phyloP scores from a whole-genome alignment of 2,113 vertebrate genomes.

The Pungitius pungitius region DNA sequence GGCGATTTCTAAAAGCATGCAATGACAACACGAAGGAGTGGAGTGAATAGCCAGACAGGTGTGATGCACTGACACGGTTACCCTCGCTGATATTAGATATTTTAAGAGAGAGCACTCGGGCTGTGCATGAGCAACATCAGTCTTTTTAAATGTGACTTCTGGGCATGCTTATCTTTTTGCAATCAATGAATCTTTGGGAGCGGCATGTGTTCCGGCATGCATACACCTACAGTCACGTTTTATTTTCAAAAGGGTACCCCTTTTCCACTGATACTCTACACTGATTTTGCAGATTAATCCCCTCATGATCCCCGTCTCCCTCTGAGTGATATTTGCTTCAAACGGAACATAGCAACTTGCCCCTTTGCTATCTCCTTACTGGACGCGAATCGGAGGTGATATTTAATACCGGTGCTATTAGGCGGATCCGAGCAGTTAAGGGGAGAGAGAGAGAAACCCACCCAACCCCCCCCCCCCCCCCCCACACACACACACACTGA shows the following conservation, averaged over 20 bases:
- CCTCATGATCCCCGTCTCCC: not conserved
- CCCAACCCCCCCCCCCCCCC: no score
- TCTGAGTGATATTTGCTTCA: slow-evolving; percentile 51
- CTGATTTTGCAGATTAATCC: slow-evolving; percentile 8
- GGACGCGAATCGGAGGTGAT: slow-evolving; percentile 75
- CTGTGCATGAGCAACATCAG: slow-evolving; percentile 31
- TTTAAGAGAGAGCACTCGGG: slow-evolving; percentile 43
- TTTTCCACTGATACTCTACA: slow-evolving; percentile 20
- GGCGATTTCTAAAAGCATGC: slow-evolving; percentile 49
- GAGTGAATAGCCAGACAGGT: slow-evolving; percentile 42
- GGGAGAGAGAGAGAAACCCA: slow-evolving; percentile 41
- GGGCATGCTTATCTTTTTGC: slow-evolving; percentile 5
- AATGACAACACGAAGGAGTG: slow-evolving; percentile 50
- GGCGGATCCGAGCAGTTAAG: slow-evolving; percentile 57
- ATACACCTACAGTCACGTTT: not conserved
- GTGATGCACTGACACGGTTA: slow-evolving; percentile 43
- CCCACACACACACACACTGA: no score
- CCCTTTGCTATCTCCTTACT: slow-evolving; percentile 55
- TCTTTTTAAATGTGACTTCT: slow-evolving; percentile 14
- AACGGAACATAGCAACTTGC: slow-evolving; percentile 47
- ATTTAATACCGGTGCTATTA: slow-evolving; percentile 72
- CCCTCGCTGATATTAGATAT: slow-evolving; percentile 50
- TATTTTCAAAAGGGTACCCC: slow-evolving; percentile 24
- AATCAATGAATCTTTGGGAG: slow-evolving; percentile 33
- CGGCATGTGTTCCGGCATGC: not conserved